These are phyloP conservation scores for Sinelater perroti DNA, from an alignment of 2,888 invertebrate genomes.

Conservation along the genomic window DNA sequence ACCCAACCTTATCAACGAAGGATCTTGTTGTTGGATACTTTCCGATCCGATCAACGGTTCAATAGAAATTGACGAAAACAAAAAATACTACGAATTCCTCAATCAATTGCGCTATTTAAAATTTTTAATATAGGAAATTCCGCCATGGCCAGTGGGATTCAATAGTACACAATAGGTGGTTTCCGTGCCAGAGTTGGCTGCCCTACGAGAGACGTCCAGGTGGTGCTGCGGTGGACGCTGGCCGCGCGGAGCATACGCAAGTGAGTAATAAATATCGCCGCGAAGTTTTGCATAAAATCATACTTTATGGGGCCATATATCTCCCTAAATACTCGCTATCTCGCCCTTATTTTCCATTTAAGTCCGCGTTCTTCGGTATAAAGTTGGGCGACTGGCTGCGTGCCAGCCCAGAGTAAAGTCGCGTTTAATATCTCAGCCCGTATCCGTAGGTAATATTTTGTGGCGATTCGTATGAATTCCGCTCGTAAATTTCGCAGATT, in stretches of 20 bases:
- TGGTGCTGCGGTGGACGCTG: no score
- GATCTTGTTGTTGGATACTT: no score
- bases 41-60: no score
- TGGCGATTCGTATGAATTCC: slow-evolving; percentile 53
- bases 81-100: no score
- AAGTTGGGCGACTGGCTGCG: slow-evolving; percentile 47
- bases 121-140: no score
- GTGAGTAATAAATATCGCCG: slow-evolving; percentile 51
- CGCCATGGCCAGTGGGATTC: no score
- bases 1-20: no score
- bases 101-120: no score
- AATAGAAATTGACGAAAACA: no score
- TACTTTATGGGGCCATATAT: slow-evolving; percentile 54
- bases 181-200: no score
- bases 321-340: slow-evolving; percentile 54
- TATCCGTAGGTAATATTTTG: slow-evolving; percentile 52
- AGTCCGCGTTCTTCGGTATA: slow-evolving; percentile 46
- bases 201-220: no score
- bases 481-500: slow-evolving; percentile 53
- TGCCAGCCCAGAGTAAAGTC: slow-evolving; percentile 51
- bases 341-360: slow-evolving; percentile 54
- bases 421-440: slow-evolving; percentile 54
- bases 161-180: no score
- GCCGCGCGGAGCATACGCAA: slow-evolving; percentile 33
- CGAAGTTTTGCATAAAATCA: slow-evolving; percentile 51